Evolutionary conservation across 2,888 invertebrate species (phyloP).

Genomic region (Pyrrhosoma nymphula): DNA sequence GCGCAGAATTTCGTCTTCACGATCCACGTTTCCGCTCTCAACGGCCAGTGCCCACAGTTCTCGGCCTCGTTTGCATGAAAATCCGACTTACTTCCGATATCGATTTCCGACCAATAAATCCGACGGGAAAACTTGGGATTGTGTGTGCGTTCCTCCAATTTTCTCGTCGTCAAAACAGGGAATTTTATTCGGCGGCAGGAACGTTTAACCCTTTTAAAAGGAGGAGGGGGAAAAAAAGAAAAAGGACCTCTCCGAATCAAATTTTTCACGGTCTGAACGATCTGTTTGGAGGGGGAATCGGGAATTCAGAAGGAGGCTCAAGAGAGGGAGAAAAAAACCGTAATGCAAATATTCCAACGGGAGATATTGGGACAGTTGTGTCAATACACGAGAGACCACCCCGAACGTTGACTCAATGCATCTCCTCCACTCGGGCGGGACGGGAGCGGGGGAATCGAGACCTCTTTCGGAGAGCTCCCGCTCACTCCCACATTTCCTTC

Average conservation of each 20-base stretch:
- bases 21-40: too few relatives aligned
- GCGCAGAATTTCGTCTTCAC: too few relatives aligned
- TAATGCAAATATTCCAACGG: slow-evolving; percentile 1
- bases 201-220: neutral
- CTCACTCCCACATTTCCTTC: neutral
- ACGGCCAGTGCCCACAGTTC: too few relatives aligned
- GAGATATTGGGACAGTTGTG: neutral
- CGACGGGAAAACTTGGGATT: neutral
- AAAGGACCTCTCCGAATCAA: neutral
- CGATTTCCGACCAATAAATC: neutral
- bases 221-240: neutral
- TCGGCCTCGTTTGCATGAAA: too few relatives aligned
- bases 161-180: neutral
- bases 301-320: neutral
- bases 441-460: neutral
- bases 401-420: slow-evolving; percentile 2
- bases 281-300: neutral
- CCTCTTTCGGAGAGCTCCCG: neutral
- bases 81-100: neutral
- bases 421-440: neutral
- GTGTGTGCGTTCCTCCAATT: neutral
- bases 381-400: neutral
- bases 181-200: neutral
- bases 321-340: neutral
- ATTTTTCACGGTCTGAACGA: neutral